phyloP scores from a whole-genome alignment of 2,113 vertebrate species.

The Pachypanchax playfairii region DNA sequence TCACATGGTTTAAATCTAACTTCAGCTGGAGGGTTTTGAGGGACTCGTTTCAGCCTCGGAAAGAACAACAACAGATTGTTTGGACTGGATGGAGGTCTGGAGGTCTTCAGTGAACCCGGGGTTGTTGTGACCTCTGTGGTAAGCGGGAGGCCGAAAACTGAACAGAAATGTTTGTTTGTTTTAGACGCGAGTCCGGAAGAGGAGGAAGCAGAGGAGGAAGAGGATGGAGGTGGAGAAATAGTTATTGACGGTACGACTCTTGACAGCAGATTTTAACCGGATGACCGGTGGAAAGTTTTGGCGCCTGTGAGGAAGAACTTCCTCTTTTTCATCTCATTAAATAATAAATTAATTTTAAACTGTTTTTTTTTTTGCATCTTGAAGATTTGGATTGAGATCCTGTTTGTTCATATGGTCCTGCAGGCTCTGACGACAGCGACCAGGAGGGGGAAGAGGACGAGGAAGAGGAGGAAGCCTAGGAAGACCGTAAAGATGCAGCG shows the following conservation, averaged over 20 bases:
- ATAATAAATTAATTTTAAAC: no score
- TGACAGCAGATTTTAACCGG: constrained; percentile 24
- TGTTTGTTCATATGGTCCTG: constrained; percentile 19
- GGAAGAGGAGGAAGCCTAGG: constrained; percentile 61
- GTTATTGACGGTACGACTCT: constrained; percentile 73
- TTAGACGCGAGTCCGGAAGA: constrained; percentile 75
- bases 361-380: no score
- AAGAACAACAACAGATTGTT: no score
- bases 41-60: no score
- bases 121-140: background rate
- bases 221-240: constrained; percentile 71
- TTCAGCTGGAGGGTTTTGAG: no score
- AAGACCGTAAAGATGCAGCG: constrained; percentile 33
- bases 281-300: background rate
- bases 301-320: background rate
- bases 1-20: no score
- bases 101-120: no score
- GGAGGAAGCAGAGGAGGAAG: constrained; percentile 67
- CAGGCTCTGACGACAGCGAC: constrained; percentile 79
- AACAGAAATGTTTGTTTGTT: constrained; percentile 47
- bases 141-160: background rate
- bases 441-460: constrained; percentile 65
- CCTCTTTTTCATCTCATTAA: background rate
- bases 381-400: no score
- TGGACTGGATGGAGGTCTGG: no score